phyloP scores from a whole-genome alignment of 1,140 invertebrate species.

The Cotesia chilonis region DNA sequence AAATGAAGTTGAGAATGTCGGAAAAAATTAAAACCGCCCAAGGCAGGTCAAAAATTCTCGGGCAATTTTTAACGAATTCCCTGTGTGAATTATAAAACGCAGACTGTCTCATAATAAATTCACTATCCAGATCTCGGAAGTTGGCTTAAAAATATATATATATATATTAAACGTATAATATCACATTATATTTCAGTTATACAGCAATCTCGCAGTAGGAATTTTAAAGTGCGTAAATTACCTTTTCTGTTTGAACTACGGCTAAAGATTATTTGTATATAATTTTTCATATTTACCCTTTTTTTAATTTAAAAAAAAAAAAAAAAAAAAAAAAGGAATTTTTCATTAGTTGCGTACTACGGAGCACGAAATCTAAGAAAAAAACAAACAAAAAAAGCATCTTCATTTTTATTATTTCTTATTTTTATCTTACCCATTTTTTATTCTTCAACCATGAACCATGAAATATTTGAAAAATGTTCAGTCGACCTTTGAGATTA shows the following conservation, averaged over 20 bases:
- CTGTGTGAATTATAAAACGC: constrained; percentile 32
- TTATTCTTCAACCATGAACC: no score
- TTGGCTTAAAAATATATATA: neutral
- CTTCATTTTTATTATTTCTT: neutral
- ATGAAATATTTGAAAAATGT: constrained; percentile 2
- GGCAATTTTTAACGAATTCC: constrained; percentile 36
- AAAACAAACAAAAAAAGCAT: no score
- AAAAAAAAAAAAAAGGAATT: neutral
- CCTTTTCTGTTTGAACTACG: constrained; percentile 40
- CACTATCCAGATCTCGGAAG: constrained; percentile 1
- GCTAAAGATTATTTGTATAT: constrained; percentile 30
- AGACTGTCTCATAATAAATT: constrained; percentile 29
- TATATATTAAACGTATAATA: neutral
- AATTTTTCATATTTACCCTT: neutral
- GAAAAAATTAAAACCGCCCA: no score
- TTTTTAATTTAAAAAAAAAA: neutral
- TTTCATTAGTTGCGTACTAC: neutral
- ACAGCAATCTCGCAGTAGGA: constrained; percentile 28
- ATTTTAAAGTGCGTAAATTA: constrained; percentile 36
- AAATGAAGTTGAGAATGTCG: neutral
- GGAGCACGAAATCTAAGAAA: no score
- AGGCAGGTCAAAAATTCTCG: constrained; percentile 2
- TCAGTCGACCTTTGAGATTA: constrained; percentile 21
- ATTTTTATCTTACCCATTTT: neutral
- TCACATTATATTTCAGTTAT: constrained; percentile 3